Evolutionary conservation across 2,888 invertebrate species (phyloP), one percentile per base, ranked within the genome.

Genomic region (Melinopterus prodromus): DNA sequence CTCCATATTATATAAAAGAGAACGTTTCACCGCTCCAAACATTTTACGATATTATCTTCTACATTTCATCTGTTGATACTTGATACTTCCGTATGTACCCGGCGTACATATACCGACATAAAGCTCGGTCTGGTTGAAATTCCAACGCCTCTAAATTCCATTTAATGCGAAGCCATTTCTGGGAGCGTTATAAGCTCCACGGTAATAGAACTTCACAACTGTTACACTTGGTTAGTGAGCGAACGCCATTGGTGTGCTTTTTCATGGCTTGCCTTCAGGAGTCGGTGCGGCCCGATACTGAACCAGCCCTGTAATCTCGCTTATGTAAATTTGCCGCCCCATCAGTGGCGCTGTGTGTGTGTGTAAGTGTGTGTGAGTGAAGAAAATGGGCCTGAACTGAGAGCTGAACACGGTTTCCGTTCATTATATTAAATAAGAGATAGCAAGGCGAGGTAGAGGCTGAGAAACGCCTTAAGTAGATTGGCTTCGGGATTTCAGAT

Each of bases 301-400:
- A 26, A 26, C 26, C 26, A 26, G 12, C 9, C 12, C 53, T 53
- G 53, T 53, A 53, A 53, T 53, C 53, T 53, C 53, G 53, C 53
- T 53, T 53, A 53, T 53, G 53, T 53, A 53, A 53, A 53, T 53
- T 53, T 53, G 53, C 53, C 53, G 53, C 53, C 53, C 53, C 53
- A 53, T 53, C 53, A 12, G 53, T 12, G 53, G 53, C 53, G 53
- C 9, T 53, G 2, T 53, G 53, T 53, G 53, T 9, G 53, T 1
- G 53, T 53, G 53, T 53, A 6, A 53, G 53, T 53, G 53, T 53
- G 12, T 53, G 53, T 53, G 53, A 3, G 26, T 53, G 53, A 53
- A 53, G 53, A 53, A 53, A 53, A 53, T 53, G 53, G 53, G 53
- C 53, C 53, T 53, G 9, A 53, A 53, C 53, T 53, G 53, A 2